Percentiles rank a stretch among this genome's conserved stretches.
Conservation (phyloP, 2,797 vertebrate genomes). For the Coilia nasus region DNA sequence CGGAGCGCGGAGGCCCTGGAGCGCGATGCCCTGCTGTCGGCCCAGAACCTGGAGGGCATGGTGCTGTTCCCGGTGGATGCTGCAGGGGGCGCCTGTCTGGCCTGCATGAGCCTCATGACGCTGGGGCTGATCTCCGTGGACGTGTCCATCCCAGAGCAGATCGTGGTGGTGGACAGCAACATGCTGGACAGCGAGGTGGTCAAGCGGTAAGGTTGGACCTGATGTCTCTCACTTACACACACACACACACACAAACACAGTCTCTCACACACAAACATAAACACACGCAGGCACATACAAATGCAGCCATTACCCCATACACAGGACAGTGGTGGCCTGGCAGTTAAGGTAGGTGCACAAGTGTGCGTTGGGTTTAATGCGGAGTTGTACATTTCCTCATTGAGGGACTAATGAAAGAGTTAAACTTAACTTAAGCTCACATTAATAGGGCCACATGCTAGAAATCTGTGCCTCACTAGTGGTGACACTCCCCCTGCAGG, state of each 20-base stretch:
- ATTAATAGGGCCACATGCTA: no score
- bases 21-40: slow-evolving; percentile 15
- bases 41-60: slow-evolving; percentile 67
- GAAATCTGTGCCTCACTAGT: background rate
- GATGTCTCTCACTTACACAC: background rate
- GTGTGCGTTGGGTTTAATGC: no score
- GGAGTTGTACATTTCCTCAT: background rate
- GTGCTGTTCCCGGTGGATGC: slow-evolving; percentile 81
- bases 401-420: no score
- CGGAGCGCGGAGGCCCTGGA: background rate
- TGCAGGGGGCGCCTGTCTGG: slow-evolving; percentile 82
- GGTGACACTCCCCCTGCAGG: background rate
- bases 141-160: slow-evolving; percentile 89
- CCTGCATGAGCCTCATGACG: slow-evolving; percentile 81
- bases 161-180: slow-evolving; percentile 92
- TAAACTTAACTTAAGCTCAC: no score
- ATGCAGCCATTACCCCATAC: background rate
- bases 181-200: slow-evolving; percentile 89
- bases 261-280: background rate
- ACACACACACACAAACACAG: slow-evolving; percentile 1
- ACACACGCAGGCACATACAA: background rate
- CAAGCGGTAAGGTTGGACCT: slow-evolving; percentile 76
- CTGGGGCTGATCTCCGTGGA: slow-evolving; percentile 84
- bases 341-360: no score
- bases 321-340: no score